phyloP scores from a whole-genome alignment of 2,888 invertebrate genomes.

The Slavum lentiscoides region DNA sequence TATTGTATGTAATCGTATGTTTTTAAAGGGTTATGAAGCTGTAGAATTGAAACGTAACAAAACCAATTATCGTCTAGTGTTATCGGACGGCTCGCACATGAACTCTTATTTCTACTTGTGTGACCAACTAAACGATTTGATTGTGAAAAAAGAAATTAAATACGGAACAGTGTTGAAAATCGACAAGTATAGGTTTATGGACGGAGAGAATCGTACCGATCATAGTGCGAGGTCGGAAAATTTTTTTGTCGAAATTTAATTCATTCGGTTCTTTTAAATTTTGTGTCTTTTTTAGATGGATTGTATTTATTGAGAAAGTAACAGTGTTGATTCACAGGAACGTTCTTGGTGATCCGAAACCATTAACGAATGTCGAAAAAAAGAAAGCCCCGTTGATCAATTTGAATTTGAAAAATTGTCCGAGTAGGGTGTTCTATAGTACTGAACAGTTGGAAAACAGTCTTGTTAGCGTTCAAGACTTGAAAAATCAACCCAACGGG shows the following conservation, averaged over 20 bases:
- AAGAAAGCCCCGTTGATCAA: constrained; percentile 19
- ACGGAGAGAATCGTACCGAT: constrained; percentile 19
- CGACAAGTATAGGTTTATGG: constrained; percentile 16
- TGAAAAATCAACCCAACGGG: constrained; percentile 7
- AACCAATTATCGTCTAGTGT: constrained; percentile 35
- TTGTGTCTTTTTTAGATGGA: constrained; percentile 2
- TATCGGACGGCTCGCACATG: constrained; percentile 36
- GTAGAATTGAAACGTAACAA: not conserved
- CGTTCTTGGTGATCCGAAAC: constrained; percentile 25
- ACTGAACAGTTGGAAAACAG: constrained; percentile 31
- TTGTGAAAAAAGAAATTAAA: constrained; percentile 5
- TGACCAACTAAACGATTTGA: not conserved
- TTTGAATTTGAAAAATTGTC: constrained; percentile 31
- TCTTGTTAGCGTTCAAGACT: constrained; percentile 26
- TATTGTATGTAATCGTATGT: not conserved
- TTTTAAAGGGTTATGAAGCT: constrained; percentile 30
- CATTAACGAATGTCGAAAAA: constrained; percentile 36
- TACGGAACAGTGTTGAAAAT: constrained; percentile 30
- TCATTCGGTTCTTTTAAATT: not conserved
- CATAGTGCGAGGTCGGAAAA: constrained; percentile 28
- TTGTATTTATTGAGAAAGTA: constrained; percentile 9
- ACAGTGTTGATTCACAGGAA: constrained; percentile 20
- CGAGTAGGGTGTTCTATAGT: constrained; percentile 21
- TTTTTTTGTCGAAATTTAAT: not conserved
- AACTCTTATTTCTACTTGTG: constrained; percentile 44